phyloP scores from a whole-genome alignment of 2,888 invertebrate genomes.

The Microctonus brassicae region DNA sequence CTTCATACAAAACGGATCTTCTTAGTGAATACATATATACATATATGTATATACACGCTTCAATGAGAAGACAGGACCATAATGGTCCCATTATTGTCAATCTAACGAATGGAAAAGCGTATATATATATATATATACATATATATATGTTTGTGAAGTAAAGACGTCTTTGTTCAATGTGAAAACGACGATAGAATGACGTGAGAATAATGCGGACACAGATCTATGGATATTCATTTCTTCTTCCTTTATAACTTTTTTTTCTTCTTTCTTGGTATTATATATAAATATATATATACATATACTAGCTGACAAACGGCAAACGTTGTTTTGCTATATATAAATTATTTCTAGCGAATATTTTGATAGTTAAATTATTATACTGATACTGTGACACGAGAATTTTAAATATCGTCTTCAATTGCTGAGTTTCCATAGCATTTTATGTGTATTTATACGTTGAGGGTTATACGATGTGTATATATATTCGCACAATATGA shows the following conservation, averaged over 20 bases:
- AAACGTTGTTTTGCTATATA: too few species aligned
- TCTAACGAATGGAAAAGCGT: conserved; percentile 1
- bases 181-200: neutral
- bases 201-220: neutral
- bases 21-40: too few species aligned
- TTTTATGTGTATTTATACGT: neutral
- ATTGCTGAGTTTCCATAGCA: neutral
- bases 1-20: neutral
- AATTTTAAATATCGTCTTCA: too few species aligned
- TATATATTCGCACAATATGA: conserved; percentile 29
- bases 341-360: too few species aligned
- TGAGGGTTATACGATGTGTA: neutral
- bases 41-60: neutral
- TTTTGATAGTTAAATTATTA: too few species aligned
- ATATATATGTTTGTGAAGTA: neutral
- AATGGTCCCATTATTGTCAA: conserved; percentile 13
- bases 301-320: too few species aligned
- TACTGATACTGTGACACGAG: too few species aligned
- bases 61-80: conserved; percentile 10
- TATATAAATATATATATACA: too few species aligned
- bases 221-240: neutral
- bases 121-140: too few species aligned
- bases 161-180: conserved; percentile 10
- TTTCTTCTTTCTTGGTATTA: neutral
- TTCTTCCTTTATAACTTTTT: neutral